Conservation (phyloP, 2,888 invertebrate genomes). For the Crocallis elinguaria region DNA sequence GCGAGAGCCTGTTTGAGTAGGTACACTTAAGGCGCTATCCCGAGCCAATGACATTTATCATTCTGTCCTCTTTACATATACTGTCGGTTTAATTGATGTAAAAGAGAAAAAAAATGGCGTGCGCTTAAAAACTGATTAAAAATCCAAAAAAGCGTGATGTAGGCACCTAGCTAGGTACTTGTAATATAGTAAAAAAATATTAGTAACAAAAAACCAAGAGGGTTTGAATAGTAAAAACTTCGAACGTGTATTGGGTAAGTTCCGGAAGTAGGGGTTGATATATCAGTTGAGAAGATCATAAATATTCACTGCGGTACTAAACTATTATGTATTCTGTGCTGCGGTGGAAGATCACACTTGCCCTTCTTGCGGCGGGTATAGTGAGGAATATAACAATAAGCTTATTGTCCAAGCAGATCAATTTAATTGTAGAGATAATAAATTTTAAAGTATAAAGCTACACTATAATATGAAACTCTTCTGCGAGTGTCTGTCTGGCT, state of each 20-base stretch:
- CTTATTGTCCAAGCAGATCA: background rate
- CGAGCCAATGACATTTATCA: no score
- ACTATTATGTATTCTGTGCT: no score
- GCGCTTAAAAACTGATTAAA: no score
- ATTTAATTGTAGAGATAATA: background rate
- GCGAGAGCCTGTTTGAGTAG: no score
- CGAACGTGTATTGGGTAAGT: slow-evolving; percentile 30
- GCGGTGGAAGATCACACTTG: slow-evolving; percentile 39
- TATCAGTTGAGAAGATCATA: slow-evolving; percentile 70
- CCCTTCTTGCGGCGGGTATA: slow-evolving; percentile 6
- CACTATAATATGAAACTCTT: no score
- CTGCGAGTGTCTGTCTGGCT: no score
- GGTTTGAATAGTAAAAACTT: slow-evolving; percentile 22
- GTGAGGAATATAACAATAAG: slow-evolving; percentile 8
- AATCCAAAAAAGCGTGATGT: no score
- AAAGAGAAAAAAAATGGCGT: no score
- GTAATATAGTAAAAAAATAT: slow-evolving; percentile 22
- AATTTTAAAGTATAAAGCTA: no score
- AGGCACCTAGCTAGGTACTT: background rate
- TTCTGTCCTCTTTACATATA: no score
- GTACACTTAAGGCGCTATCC: no score
- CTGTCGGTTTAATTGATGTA: no score
- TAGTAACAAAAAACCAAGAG: slow-evolving; percentile 16
- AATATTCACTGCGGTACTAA: slow-evolving; percentile 60
- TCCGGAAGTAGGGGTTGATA: slow-evolving; percentile 69